Base-by-base conservation (phyloP, 2,797 vertebrate species). In the Siniperca scherzeri region DNA sequence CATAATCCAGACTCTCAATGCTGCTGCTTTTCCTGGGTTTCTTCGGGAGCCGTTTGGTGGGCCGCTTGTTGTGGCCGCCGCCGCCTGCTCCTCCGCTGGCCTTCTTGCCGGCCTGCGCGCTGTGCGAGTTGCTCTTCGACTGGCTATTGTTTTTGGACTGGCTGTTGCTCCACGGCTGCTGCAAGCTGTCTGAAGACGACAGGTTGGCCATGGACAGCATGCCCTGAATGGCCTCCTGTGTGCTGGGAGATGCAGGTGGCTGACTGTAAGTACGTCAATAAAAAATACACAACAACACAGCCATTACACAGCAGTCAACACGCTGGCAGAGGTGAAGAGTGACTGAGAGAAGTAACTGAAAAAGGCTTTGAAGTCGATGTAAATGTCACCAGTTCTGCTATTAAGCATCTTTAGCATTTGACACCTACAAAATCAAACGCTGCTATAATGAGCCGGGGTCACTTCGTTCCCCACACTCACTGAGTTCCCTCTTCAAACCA, bases 131-230 rank as follows among this genome's bases (percentile, higher is more conserved):
- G 93, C 95, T 96, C 95, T 97, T 98, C 0, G 96, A 91, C 90
- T 93, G 97, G 81, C 95, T 97, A 88, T 97, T 97, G 92, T 95
- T 97, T 92, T 97, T 98, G 0, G 97, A 95, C 92, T 99, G 98
- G 83, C 96, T 97, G 73, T 97, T 93, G 82, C 95, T 96, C 98
- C 98, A 99, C 0, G 97, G 91, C 0, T 96, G 95, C 94, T 98
- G 97, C 92, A 99, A 95, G 94, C 97, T 97, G 90, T 99, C 98
- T 17, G 98, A 98, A 30, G 98, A 97, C 89, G 98, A 98, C 94
- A 99, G 97, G 94, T 99, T 99, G 93, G 99, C 99, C 99, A 99
- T 99, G 62, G 99, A 99, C 83, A 99, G 95, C 99, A 99, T 99
- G 93, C 98, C 98, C 97, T 99, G 98, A 96, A 99, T 99, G 89